These are phyloP conservation scores for Geophilus truncorum DNA, from an alignment of 2,888 invertebrate genomes.

Conservation along the genomic window DNA sequence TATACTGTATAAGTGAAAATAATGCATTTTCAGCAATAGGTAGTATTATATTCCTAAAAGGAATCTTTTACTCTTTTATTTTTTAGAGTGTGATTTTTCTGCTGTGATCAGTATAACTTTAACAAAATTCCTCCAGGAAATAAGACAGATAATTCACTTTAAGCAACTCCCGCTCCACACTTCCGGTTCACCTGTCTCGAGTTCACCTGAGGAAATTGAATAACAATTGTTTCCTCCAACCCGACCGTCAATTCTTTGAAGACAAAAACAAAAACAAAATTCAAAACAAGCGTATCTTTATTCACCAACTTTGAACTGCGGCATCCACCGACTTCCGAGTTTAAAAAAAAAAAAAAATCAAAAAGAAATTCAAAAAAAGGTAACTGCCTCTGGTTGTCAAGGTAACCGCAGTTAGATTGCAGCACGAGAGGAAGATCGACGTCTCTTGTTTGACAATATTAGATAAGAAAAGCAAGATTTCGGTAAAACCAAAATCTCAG, in stretches of 20 bases:
- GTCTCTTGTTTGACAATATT: constrained; percentile 8
- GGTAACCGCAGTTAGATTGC: background rate
- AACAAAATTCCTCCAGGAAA: background rate
- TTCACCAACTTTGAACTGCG: too few species aligned
- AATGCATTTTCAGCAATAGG: too few species aligned
- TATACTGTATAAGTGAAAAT: too few species aligned
- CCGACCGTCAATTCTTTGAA: background rate
- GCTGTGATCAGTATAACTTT: too few species aligned
- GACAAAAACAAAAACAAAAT: background rate
- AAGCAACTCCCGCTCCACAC: background rate
- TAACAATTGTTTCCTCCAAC: background rate
- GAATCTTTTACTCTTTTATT: too few species aligned
- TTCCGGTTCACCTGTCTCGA: constrained; percentile 3
- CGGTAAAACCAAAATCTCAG: background rate
- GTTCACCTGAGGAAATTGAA: constrained; percentile 8
- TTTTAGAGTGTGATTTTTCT: too few species aligned
- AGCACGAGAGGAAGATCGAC: background rate
- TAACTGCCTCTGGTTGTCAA: background rate
- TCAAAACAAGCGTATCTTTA: background rate
- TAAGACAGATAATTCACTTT: background rate
- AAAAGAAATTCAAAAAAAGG: background rate
- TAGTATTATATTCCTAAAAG: too few species aligned
- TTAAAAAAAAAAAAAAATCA: background rate
- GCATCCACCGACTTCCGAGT: too few species aligned
- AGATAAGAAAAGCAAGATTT: constrained; percentile 9